Conservation (phyloP, 2,888 invertebrate genomes). For the Cepaea hortensis region DNA sequence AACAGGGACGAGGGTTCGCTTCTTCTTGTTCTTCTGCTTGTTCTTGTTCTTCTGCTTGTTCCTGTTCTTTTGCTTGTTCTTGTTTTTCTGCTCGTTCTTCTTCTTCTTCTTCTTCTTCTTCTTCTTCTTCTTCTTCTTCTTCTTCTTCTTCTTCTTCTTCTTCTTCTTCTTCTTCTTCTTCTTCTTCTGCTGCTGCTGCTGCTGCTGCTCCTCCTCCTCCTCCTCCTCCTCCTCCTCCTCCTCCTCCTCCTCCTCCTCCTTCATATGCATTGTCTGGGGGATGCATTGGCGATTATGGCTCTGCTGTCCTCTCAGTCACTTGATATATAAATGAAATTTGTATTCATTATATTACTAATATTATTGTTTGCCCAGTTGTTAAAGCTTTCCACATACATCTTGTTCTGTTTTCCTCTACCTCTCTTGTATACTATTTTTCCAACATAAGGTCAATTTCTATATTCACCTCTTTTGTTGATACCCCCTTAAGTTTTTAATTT, state of each 20-base stretch:
- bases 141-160: background rate
- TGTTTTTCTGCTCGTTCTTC: background rate
- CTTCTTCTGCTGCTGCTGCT: background rate
- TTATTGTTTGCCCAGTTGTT: too few relatives aligned
- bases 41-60: too few relatives aligned
- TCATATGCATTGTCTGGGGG: too few relatives aligned
- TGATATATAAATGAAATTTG: too few relatives aligned
- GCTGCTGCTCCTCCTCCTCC: background rate
- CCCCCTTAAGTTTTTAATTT: too few relatives aligned
- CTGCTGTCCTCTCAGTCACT: too few relatives aligned
- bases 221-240: background rate
- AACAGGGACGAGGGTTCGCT: background rate
- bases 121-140: background rate
- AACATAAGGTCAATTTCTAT: too few relatives aligned
- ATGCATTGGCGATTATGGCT: background rate
- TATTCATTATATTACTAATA: too few relatives aligned
- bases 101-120: background rate
- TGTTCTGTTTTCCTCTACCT: too few relatives aligned
- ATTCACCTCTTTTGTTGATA: too few relatives aligned
- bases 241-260: background rate
- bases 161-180: background rate
- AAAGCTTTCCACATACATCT: too few relatives aligned
- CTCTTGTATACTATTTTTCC: too few relatives aligned
- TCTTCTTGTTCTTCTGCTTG: background rate
- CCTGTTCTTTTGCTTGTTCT: background rate